A percentile compares a stretch with the other conserved stretches of the same genome.
Conservation (phyloP, 2,113 vertebrate genomes). For the Cacatua alba region DNA sequence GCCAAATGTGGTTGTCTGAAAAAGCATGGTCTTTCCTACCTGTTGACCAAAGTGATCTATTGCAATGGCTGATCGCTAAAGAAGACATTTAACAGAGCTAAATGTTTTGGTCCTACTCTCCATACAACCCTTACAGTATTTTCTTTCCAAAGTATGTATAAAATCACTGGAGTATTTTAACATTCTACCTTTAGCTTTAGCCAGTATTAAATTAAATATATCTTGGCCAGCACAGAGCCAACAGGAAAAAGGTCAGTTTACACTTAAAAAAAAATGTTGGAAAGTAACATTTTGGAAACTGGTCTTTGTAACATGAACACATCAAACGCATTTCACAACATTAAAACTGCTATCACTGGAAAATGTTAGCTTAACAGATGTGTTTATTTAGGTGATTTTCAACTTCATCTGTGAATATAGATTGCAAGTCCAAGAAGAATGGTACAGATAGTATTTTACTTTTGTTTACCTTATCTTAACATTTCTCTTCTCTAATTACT, state of each 20-base stretch:
- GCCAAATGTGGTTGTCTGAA: background rate
- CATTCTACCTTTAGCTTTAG: slow-evolving; percentile 19
- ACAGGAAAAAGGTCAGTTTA: slow-evolving; percentile 57
- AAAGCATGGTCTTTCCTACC: background rate
- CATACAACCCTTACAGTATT: background rate
- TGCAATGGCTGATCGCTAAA: background rate
- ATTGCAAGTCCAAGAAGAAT: background rate
- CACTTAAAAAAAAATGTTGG: background rate
- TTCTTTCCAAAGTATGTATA: background rate
- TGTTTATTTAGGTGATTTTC: slow-evolving; percentile 63
- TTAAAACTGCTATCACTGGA: slow-evolving; percentile 48
- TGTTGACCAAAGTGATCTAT: background rate
- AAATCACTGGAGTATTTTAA: slow-evolving; percentile 40
- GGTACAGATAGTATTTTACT: background rate
- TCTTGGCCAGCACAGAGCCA: slow-evolving; percentile 25
- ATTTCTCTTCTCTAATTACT: background rate
- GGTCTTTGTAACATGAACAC: slow-evolving; percentile 56
- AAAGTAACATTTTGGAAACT: slow-evolving; percentile 35
- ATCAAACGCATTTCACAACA: slow-evolving; percentile 55
- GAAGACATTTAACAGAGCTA: background rate
- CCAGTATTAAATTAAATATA: slow-evolving; percentile 30
- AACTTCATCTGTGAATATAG: background rate
- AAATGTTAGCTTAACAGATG: slow-evolving; percentile 53
- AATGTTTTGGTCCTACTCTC: background rate
- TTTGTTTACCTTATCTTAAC: slow-evolving; percentile 11